Conservation (phyloP, 2,888 invertebrate species). For the Tetrapedia diversipes region DNA sequence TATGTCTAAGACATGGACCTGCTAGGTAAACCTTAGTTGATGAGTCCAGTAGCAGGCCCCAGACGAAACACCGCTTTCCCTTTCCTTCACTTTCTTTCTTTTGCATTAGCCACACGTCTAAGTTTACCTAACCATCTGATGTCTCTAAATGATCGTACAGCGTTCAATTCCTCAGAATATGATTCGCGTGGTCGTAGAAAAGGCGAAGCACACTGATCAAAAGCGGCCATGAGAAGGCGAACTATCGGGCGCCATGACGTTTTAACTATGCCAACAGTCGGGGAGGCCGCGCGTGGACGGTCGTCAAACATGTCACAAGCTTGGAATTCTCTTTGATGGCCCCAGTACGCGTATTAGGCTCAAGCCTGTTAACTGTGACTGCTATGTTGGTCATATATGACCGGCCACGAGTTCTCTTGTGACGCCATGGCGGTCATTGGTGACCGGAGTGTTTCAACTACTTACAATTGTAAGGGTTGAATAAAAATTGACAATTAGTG, state of each 20-base stretch:
- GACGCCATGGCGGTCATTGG: too few species aligned
- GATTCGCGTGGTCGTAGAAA: background rate
- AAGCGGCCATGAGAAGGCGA: conserved; percentile 27
- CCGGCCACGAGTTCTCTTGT: conserved; percentile 56
- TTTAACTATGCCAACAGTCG: conserved; percentile 72
- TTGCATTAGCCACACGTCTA: too few species aligned
- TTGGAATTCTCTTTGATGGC: conserved; percentile 76
- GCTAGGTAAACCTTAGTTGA: too few species aligned
- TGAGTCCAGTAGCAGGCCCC: too few species aligned
- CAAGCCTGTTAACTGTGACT: conserved; percentile 62
- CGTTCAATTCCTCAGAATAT: background rate
- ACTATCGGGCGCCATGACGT: conserved; percentile 66
- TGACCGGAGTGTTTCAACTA: too few species aligned
- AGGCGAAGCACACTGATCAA: conserved; percentile 42
- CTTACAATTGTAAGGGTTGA: too few species aligned
- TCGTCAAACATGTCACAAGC: conserved; percentile 69
- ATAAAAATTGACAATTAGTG: too few species aligned
- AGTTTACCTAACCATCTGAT: too few species aligned
- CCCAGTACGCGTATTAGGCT: conserved; percentile 56
- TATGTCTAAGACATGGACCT: too few species aligned
- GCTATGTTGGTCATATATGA: conserved; percentile 59
- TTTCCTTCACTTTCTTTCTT: too few species aligned
- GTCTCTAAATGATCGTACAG: too few species aligned
- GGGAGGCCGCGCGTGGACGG: conserved; percentile 52
- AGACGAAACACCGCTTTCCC: too few species aligned